These are phyloP conservation scores for Erithacus rubecula DNA, from an alignment of 2,797 vertebrate species.

Conservation along the genomic window DNA sequence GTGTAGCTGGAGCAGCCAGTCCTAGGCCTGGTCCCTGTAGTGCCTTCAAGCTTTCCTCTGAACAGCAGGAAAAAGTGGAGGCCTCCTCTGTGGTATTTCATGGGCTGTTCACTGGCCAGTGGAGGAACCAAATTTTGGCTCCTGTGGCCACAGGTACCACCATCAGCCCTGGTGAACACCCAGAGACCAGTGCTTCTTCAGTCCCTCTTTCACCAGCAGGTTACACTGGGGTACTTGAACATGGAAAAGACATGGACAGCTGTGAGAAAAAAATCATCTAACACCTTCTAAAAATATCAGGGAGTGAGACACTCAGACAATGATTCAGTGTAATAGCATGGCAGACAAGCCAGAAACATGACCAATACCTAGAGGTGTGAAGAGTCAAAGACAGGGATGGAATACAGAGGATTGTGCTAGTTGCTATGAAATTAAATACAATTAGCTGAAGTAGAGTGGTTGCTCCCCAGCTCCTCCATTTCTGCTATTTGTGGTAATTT, in stretches of 20 bases:
- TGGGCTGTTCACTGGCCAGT: accelerated
- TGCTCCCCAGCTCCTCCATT: not conserved
- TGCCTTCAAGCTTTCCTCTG: not conserved
- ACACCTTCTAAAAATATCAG: not conserved
- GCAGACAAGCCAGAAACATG: not conserved
- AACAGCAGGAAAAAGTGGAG: not conserved
- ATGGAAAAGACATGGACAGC: not conserved
- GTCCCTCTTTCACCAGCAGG: not conserved
- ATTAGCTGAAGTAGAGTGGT: not conserved
- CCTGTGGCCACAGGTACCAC: not conserved
- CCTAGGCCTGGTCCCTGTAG: not conserved
- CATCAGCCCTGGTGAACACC: not conserved
- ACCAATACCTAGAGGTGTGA: not conserved
- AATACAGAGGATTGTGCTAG: not conserved
- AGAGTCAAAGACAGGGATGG: not conserved
- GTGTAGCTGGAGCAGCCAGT: not conserved
- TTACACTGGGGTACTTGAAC: not conserved
- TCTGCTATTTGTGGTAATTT: not conserved
- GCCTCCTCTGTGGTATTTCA: not conserved
- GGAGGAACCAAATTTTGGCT: not conserved
- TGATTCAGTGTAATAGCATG: not conserved
- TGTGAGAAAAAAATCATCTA: not conserved
- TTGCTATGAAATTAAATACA: not conserved
- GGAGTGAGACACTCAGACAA: not conserved
- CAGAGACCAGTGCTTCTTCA: not conserved